phyloP scores from a whole-genome alignment of 2,113 vertebrate genomes.

The Corapipo altera region DNA sequence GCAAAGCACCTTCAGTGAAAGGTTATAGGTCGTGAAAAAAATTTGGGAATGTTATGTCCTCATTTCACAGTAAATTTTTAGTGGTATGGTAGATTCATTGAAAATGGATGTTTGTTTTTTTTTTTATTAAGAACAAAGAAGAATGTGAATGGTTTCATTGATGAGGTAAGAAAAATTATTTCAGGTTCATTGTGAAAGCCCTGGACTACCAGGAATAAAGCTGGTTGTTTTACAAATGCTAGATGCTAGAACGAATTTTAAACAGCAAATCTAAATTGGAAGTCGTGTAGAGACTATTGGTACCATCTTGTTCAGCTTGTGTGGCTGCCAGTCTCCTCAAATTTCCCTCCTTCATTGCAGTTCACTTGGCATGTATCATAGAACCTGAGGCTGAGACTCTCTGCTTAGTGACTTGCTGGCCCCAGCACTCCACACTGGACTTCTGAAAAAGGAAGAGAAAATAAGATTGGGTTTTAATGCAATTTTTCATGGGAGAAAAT shows the following conservation, averaged over 20 bases:
- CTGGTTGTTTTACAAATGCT: not conserved
- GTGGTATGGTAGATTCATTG: not conserved
- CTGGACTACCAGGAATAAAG: not conserved
- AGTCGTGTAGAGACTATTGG: not conserved
- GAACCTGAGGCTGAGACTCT: not conserved
- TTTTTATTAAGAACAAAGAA: not conserved
- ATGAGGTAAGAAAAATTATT: not conserved
- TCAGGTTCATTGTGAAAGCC: not conserved
- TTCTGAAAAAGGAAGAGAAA: not conserved
- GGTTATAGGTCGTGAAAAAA: not conserved
- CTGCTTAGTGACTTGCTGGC: not conserved
- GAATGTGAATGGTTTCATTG: not conserved
- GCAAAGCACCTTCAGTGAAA: not conserved
- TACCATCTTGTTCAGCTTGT: not conserved
- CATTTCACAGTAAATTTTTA: not conserved
- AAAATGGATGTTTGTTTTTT: not conserved
- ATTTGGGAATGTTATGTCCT: not conserved
- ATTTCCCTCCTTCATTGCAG: not conserved
- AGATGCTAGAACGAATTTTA: not conserved
- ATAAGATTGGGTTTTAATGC: not conserved
- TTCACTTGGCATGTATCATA: not conserved
- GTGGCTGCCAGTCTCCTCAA: not conserved
- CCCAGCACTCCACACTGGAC: not conserved
- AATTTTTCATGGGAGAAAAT: not conserved
- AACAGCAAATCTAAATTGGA: not conserved